Evolutionary conservation across 2,113 vertebrate genomes (phyloP), one percentile per base, ranked within the genome.

Genomic region (Ivindomyrus marchei): DNA sequence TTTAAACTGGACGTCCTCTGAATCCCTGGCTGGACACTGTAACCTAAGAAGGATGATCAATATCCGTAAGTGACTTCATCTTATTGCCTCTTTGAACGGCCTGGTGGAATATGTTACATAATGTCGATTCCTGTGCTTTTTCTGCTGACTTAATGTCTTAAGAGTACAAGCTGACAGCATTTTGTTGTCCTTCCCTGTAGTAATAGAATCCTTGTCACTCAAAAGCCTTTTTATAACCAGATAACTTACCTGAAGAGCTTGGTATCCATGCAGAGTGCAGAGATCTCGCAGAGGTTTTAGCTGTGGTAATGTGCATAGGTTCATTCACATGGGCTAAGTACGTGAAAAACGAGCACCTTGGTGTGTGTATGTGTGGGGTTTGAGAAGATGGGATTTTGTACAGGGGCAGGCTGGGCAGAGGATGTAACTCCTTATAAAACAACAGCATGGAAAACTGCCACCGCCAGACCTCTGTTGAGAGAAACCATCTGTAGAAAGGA

Each of bases 31-130:
- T 46, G 74, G 85, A 87, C 19, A 24, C 83, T 89, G 13, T 56
- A 31, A 58, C 50, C 85, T 83, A 39, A 87, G 62, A 10, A 90
- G 89, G 53, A 93, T 93, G 92, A 91, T 93, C 88, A 90, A 88
- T 83, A 89, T 91, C 27, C 91, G 93, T 93, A 88, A 93, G 93
- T 92, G 45, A 90, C 87, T 88, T 53, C 17, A 17, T 31, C 39
- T 88, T 87, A 8, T 89, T 62, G 7, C 17, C 31, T 42, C 6
- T 83, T 88, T 50, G 21, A 49, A 6, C 58, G 2, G 7, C 87
- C 80, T 85, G 88, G 45, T 88, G 36, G 49, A 24, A 66, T 80
- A 83, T 58, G 46, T 45, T 24, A 39, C n/a, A 88, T 31, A 53
- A 10, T 87, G 56, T 27, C 47, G 13, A 45, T 70, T 66, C 58